Evolutionary conservation across 2,113 vertebrate species (phyloP).

Genomic region (Zapornia atra): DNA sequence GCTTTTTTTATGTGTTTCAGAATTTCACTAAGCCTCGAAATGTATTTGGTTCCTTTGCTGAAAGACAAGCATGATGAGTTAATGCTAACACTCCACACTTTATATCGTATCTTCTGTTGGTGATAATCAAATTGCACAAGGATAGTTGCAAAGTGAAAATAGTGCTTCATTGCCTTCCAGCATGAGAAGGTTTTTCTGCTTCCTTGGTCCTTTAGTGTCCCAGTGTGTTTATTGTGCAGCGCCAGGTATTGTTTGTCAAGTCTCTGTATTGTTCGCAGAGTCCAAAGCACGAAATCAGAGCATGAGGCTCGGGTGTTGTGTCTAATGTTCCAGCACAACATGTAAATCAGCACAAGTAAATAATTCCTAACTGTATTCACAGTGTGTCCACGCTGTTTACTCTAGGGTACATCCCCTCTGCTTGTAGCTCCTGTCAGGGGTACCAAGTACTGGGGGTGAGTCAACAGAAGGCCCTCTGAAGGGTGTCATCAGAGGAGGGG

Average conservation of each 20-base stretch:
- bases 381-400: conserved; percentile 3
- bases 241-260: conserved; percentile 17
- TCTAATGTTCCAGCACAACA: conserved; percentile 38
- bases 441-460: neutral
- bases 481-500: neutral
- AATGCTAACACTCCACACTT: neutral
- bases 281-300: conserved; percentile 69
- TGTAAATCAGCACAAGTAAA: conserved; percentile 67
- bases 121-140: neutral
- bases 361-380: neutral
- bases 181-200: conserved; percentile 54
- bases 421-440: neutral
- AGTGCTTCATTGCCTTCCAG: conserved; percentile 2
- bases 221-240: conserved; percentile 33
- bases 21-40: neutral
- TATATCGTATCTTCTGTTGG: neutral
- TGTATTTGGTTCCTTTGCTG: neutral
- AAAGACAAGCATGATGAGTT: conserved; percentile 1
- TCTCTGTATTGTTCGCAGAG: conserved; percentile 9
- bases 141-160: conserved; percentile 8
- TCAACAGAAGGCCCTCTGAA: neutral
- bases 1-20: neutral
- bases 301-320: conserved; percentile 48
- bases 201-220: neutral
- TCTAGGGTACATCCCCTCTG: neutral